These are phyloP conservation scores for Chiloscyllium plagiosum DNA, from an alignment of 2,113 vertebrate genomes.

Conservation along the genomic window DNA sequence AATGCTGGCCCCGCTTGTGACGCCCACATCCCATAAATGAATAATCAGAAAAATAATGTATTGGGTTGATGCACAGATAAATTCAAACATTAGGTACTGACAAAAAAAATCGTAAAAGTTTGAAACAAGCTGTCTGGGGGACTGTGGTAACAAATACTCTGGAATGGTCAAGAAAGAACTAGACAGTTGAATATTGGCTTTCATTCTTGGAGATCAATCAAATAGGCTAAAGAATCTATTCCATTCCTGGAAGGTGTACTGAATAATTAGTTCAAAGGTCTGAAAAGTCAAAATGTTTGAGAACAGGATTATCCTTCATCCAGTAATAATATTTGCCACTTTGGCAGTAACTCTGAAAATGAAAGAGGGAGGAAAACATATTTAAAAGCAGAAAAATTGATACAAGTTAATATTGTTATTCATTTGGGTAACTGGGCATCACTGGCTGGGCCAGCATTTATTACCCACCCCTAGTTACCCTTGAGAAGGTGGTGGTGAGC, in stretches of 20 bases:
- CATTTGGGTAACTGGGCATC: too few species aligned
- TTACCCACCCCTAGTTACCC: too few species aligned
- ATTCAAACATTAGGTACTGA: too few species aligned
- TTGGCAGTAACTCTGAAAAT: background rate
- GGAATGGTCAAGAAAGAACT: background rate
- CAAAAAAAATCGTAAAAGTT: background rate
- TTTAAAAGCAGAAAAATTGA: background rate
- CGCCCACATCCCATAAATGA: too few species aligned
- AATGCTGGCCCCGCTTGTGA: too few species aligned
- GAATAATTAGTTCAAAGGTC: background rate
- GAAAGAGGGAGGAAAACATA: background rate
- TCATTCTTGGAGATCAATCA: background rate
- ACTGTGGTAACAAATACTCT: background rate
- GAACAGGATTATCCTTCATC: background rate
- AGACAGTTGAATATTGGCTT: background rate
- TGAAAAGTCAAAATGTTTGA: background rate
- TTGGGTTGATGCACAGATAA: too few species aligned
- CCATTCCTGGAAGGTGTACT: background rate
- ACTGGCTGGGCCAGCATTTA: too few species aligned
- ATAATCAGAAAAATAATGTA: too few species aligned
- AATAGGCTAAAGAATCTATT: background rate
- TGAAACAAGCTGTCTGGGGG: background rate
- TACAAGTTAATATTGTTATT: too few species aligned
- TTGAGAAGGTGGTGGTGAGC: too few species aligned
- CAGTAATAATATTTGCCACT: background rate